phyloP scores from a whole-genome alignment of 2,113 vertebrate genomes.

The Sminthopsis crassicaudata region DNA sequence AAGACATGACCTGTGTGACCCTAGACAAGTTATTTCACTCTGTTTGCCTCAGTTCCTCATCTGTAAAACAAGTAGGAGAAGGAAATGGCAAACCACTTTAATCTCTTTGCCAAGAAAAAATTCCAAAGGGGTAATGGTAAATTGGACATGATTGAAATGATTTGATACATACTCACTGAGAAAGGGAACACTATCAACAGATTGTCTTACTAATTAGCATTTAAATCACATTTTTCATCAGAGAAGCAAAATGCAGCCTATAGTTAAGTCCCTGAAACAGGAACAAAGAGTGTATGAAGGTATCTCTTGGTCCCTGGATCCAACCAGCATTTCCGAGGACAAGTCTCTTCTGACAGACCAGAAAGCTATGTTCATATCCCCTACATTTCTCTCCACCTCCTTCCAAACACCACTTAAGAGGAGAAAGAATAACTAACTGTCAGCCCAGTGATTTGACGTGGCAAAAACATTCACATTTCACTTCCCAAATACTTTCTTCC shows the following conservation, averaged over 20 bases:
- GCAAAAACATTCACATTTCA: conserved; percentile 3
- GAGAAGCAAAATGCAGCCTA: conserved; percentile 52
- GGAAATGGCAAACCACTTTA: background rate
- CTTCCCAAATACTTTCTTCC: conserved; percentile 8
- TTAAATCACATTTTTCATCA: conserved; percentile 43
- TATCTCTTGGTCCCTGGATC: background rate
- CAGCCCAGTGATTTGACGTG: background rate
- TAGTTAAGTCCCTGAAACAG: background rate
- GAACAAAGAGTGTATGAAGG: background rate
- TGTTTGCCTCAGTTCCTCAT: background rate
- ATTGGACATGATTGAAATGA: too few species aligned
- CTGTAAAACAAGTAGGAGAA: background rate
- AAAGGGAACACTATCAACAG: conserved; percentile 53
- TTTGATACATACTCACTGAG: conserved; percentile 28
- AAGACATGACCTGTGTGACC: background rate
- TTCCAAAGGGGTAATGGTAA: background rate
- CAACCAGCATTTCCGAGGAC: background rate
- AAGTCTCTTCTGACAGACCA: background rate
- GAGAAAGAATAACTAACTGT: background rate
- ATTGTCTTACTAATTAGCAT: conserved; percentile 62
- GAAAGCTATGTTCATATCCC: background rate
- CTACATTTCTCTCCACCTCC: background rate
- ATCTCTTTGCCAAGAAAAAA: background rate
- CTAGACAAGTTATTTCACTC: background rate
- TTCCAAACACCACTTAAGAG: background rate